phyloP scores from a whole-genome alignment of 2,888 invertebrate genomes.

The Scaeva pyrastri region DNA sequence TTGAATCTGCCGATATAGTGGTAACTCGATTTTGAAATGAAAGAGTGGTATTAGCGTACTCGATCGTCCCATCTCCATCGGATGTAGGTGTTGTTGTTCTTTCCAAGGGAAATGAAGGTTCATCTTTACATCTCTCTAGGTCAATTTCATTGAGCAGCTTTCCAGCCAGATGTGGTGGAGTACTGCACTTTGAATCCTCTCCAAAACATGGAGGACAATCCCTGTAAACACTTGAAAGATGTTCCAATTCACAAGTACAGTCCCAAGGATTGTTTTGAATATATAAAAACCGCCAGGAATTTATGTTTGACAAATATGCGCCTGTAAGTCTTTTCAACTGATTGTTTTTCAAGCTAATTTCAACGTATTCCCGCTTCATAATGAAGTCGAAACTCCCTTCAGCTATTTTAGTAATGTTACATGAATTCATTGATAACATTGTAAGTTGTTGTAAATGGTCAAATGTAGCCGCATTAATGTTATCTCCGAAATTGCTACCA shows the following conservation, averaged over 20 bases:
- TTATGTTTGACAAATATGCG: constrained; percentile 60
- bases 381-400: constrained; percentile 50
- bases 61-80: too few species aligned
- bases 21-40: constrained; percentile 55
- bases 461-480: constrained; percentile 72
- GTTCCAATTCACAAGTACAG: constrained; percentile 74
- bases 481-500: constrained; percentile 76
- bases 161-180: constrained; percentile 55
- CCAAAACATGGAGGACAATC: constrained; percentile 13
- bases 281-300: constrained; percentile 23
- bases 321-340: constrained; percentile 62
- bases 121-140: constrained; percentile 11
- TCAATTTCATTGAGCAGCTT: neutral
- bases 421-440: constrained; percentile 75
- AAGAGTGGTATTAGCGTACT: constrained; percentile 25
- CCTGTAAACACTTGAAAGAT: constrained; percentile 48
- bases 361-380: constrained; percentile 34
- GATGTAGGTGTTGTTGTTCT: constrained; percentile 9
- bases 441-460: constrained; percentile 69
- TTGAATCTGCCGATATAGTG: constrained; percentile 29
- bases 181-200: constrained; percentile 54
- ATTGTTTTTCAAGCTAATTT: constrained; percentile 77
- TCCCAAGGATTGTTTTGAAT: constrained; percentile 76
- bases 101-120: neutral
- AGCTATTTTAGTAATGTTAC: constrained; percentile 61